Base-by-base conservation (phyloP, 2,797 vertebrate genomes). In the Sarcoramphus papa region DNA sequence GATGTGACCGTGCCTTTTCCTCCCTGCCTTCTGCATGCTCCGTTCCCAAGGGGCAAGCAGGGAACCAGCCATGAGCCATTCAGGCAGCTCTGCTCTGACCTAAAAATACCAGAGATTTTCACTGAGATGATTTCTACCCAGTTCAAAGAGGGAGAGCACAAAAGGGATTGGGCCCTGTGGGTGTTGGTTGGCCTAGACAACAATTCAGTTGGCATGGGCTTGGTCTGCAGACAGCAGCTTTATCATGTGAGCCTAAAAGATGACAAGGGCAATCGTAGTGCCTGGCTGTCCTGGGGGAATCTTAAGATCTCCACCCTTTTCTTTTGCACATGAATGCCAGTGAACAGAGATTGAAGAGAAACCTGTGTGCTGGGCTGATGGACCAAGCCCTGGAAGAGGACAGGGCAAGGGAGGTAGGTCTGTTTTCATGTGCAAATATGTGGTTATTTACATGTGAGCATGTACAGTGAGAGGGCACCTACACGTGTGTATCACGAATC, bases 101-200 rank as follows among this genome's bases (percentile, higher is more conserved):
- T 96, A 90, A 93, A 95, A 93, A 88, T 90, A 95, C 93, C 82
- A 69, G 91, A 75, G 50, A 4, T 82, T 96, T 93, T 73, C 85
- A 88, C 16, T 69, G 90, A 47, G 73, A 45, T 93, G 62, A 27
- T 90, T 95, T 81, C 73, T 90, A 51, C 67, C 21, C 73, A 25
- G 69, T 77, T 91, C 85, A 95, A 88, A 94, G 82, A 88, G 57
- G 47, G 37, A 81, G 65, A 95, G 40, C 68, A 88, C 76, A 91
- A 96, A 93, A 91, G 62, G n/a, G 78, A 75, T 68, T 75, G 60
- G 75, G 41, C 30, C 75, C 87, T 37, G 41, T 85, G 91, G 89
- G 63, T 45, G 35, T 73, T 89, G 59, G 40, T 74, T 85, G 60
- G 81, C 81, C 51, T 37, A 84, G 73, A 86, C 54, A 90, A 78